Percentiles rank a stretch among this genome's conserved stretches.
Evolutionary conservation across 2,113 vertebrate genomes (phyloP).

Genomic region (mouse (Mus musculus)): GRCm39 chr19:14795001-14795500

Average conservation of each 20-base stretch:
- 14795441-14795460: background rate
- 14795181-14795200: background rate
- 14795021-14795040: background rate
- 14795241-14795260: background rate
- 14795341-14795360: background rate
- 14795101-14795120: background rate
- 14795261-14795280: background rate
- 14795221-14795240: background rate
- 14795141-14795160: background rate
- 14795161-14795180: background rate
- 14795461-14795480: constrained; percentile 12
- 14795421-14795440: background rate
- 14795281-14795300: too few relatives aligned
- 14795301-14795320: background rate
- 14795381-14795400: background rate
- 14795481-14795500: background rate
- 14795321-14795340: background rate
- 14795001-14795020: background rate
- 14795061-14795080: background rate
- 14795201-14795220: background rate
- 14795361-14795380: background rate
- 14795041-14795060: background rate
- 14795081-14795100: background rate
- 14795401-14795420: background rate
- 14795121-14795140: background rate